phyloP scores from a whole-genome alignment of 2,797 vertebrate species.

The Macropus fuliginosus region DNA sequence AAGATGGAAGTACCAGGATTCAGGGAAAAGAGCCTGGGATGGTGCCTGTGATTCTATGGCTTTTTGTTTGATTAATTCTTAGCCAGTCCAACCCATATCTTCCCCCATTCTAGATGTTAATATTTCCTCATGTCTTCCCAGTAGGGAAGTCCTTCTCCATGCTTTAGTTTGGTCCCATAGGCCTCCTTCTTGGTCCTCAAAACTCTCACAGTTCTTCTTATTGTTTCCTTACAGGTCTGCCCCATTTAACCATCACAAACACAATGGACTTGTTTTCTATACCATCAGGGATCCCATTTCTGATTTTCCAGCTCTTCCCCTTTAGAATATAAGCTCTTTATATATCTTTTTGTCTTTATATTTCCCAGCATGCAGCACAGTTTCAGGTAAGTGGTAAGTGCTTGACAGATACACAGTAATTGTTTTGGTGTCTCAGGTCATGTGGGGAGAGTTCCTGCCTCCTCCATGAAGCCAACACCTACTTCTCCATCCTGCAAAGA shows the following conservation, averaged over 20 bases:
- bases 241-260: background rate
- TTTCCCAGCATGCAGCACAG: background rate
- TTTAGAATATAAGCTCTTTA: background rate
- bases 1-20: background rate
- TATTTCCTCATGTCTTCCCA: background rate
- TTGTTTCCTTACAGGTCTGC: background rate
- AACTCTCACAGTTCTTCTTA: background rate
- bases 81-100: background rate
- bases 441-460: background rate
- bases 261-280: background rate
- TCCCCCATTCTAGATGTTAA: background rate
- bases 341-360: background rate
- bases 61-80: background rate
- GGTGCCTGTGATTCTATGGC: background rate
- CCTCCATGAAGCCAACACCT: background rate
- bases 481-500: background rate
- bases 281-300: background rate
- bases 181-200: background rate
- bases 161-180: background rate
- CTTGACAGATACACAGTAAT: background rate
- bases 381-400: background rate
- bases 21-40: background rate
- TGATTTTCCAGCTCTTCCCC: background rate
- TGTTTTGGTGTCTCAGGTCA: background rate
- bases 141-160: background rate